A percentile compares a stretch with the other conserved stretches of the same genome.
Conservation (phyloP, 2,888 invertebrate genomes). For the Leptinotarsa peninsularis region DNA sequence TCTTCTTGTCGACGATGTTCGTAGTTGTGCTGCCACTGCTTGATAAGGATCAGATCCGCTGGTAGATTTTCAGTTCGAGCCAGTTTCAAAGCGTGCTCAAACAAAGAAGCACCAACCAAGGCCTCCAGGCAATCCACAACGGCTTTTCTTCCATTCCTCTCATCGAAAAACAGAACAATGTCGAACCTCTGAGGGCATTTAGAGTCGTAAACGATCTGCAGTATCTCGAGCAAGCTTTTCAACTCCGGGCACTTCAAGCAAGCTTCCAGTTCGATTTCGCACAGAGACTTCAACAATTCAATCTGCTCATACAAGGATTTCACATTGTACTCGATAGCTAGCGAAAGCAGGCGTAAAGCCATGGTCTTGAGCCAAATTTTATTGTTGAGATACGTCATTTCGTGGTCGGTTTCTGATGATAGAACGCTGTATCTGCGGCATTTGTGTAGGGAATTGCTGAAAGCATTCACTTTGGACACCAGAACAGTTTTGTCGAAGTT, state of each 20-base stretch:
- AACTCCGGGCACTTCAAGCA: conserved; percentile 68
- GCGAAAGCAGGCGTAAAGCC: conserved; percentile 72
- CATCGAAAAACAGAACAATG: conserved; percentile 62
- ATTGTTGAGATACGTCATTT: conserved; percentile 68
- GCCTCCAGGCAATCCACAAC: conserved; percentile 70
- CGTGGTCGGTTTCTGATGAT: conserved; percentile 59
- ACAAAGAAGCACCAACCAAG: conserved; percentile 68
- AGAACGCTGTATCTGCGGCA: conserved; percentile 57
- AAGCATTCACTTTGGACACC: conserved; percentile 61
- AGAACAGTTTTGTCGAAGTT: conserved; percentile 58
- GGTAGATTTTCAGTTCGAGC: conserved; percentile 69
- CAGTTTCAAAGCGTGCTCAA: conserved; percentile 71
- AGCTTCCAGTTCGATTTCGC: conserved; percentile 70
- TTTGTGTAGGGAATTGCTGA: conserved; percentile 58
- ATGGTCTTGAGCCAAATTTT: conserved; percentile 71
- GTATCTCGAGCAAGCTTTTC: conserved; percentile 56
- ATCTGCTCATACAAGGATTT: conserved; percentile 74
- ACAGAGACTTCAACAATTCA: conserved; percentile 72
- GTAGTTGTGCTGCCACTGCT: conserved; percentile 70
- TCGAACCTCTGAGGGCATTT: conserved; percentile 68
- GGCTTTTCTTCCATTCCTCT: conserved; percentile 64
- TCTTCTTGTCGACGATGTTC: conserved; percentile 66
- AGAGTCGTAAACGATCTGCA: conserved; percentile 50
- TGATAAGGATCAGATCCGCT: conserved; percentile 69
- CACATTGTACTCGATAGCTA: conserved; percentile 73